phyloP scores from a whole-genome alignment of 2,113 vertebrate species.

The Sisor rabdophorus region DNA sequence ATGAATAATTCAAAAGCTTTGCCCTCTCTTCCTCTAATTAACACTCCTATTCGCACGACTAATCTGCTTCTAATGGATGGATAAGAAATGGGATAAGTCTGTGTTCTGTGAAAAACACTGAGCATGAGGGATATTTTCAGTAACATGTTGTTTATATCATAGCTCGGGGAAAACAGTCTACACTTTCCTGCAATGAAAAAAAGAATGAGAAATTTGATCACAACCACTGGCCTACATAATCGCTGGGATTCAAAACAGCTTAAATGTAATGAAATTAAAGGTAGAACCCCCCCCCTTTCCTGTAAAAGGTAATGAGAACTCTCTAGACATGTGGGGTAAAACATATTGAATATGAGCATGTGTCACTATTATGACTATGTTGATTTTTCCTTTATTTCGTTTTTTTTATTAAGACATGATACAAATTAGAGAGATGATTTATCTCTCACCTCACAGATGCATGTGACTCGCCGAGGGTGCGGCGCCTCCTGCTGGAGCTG shows the following conservation, averaged over 20 bases:
- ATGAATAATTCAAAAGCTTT: slow-evolving; percentile 66
- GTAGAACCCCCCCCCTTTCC: no score
- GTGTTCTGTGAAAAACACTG: slow-evolving; percentile 22
- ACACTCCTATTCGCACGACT: slow-evolving; percentile 61
- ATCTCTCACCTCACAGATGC: slow-evolving; percentile 66
- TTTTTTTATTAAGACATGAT: background rate
- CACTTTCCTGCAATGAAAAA: slow-evolving; percentile 40
- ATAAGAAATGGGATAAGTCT: slow-evolving; percentile 19
- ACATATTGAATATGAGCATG: background rate
- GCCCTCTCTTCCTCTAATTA: slow-evolving; percentile 67
- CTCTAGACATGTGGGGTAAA: background rate
- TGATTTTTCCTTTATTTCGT: background rate
- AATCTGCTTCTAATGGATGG: slow-evolving; percentile 48
- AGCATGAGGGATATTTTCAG: slow-evolving; percentile 13
- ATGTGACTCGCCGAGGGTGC: slow-evolving; percentile 76
- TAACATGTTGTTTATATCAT: slow-evolving; percentile 47
- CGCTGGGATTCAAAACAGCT: background rate
- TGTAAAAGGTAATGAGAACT: background rate
- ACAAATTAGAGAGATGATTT: background rate
- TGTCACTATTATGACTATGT: background rate
- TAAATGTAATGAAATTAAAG: slow-evolving; percentile 1
- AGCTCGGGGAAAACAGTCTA: slow-evolving; percentile 11
- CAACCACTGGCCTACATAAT: slow-evolving; percentile 59
- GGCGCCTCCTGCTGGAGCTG: slow-evolving; percentile 83
- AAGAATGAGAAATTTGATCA: slow-evolving; percentile 48